Percentiles rank a stretch among this genome's conserved stretches.
phyloP scores from a whole-genome alignment of 1,140 invertebrate species.

The Halotydeus destructor region DNA sequence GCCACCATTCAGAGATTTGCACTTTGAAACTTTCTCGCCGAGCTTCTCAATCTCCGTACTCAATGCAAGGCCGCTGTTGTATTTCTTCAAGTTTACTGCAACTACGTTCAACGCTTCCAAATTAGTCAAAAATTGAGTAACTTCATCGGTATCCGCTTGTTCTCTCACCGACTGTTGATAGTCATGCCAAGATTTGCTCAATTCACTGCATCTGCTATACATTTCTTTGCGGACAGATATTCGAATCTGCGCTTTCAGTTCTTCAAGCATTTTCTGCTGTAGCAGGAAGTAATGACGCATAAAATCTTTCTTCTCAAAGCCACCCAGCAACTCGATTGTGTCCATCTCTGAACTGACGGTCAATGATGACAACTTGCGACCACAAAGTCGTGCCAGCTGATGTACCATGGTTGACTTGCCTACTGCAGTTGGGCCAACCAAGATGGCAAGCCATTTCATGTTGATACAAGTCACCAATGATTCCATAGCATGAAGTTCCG shows the following conservation, averaged over 20 bases:
- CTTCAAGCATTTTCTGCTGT: background rate
- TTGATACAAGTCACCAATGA: conserved; percentile 57
- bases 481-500: conserved; percentile 41
- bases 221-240: background rate
- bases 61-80: background rate
- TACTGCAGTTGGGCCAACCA: conserved; percentile 49
- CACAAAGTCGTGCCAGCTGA: conserved; percentile 47
- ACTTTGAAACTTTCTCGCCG: background rate
- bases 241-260: background rate
- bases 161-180: background rate
- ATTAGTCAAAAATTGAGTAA: background rate
- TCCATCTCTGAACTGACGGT: conserved; percentile 83
- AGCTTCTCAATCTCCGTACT: background rate
- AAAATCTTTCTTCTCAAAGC: conserved; percentile 74
- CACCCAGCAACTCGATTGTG: conserved; percentile 78
- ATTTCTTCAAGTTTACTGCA: too few species aligned
- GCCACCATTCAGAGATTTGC: conserved; percentile 33
- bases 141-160: background rate
- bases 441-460: conserved; percentile 74
- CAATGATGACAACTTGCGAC: conserved; percentile 47
- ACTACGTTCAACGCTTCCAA: too few species aligned
- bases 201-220: background rate
- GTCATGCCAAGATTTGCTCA: background rate
- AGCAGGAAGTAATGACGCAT: background rate
- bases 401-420: conserved; percentile 66